Evolutionary conservation across 2,113 vertebrate genomes (phyloP), one percentile per base, ranked within the genome.

Genomic region (Nothoprocta perdicaria): DNA sequence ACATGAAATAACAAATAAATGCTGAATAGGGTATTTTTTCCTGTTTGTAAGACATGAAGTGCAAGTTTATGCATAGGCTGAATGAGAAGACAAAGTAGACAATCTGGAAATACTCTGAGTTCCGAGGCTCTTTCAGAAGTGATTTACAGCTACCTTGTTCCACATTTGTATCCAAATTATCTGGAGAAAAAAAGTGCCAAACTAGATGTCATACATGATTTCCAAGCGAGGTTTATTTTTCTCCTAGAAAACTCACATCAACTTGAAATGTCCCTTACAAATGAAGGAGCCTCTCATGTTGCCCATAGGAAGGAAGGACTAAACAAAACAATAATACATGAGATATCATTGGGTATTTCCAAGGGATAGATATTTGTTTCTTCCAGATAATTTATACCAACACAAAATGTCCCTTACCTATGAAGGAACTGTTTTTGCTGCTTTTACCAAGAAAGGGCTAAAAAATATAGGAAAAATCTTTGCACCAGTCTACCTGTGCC

Each of bases 11-110:
- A 85, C 80, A 29, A 29, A 24, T 88, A 79, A 81, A 77, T 38
- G 61, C 18, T 33, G 38, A 93, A 87, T 69, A 62, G 82, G 27
- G 76, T 46, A 3, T 74, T 78, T 93, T 90, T 90, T 60, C 33
- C 17, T 52, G 40, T 71, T 84, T 66, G 17, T 53, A 74, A 41
- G 72, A 69, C 5, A 29, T 55, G 46, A 33, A 57, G 48, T 60
- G 22, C 67, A 90, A 82, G 24, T 31, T 2, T 2, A 84, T 45
- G n/a, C 6, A 52, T n/a, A 80, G 24, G 38, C n/a, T 87, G 72
- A 80, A 85, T 77, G 27, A 63, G 84, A 89, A 91, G 50, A 67
- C 35, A 38, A 10, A 63, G 60, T 23, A 77, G 9, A 19, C 13
- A 11, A 66, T 53, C 62, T 91, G 62, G 46, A 87, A 92, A 83